Percentiles rank a stretch among this genome's conserved stretches.
Evolutionary conservation across 1,140 invertebrate species (phyloP).

Genomic region (Drosophila subpulchrella): DNA sequence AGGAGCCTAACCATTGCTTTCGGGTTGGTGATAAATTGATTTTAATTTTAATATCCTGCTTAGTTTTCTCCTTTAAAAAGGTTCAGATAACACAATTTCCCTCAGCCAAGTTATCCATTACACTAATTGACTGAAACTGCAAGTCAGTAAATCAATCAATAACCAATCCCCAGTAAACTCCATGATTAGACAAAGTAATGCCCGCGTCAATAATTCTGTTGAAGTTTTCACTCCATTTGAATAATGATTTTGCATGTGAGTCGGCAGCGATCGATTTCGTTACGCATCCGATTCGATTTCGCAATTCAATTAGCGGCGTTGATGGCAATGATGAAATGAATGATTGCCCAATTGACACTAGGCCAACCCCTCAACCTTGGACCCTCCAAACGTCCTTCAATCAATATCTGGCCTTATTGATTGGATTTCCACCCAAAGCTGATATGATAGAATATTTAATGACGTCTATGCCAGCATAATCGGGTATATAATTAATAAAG

Average conservation of each 20-base stretch:
- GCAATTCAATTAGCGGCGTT: slow-evolving; percentile 69
- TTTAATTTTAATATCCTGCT: too few relatives aligned
- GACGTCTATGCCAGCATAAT: slow-evolving; percentile 26
- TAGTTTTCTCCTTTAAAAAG: background rate
- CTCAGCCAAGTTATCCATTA: background rate
- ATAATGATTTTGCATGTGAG: slow-evolving; percentile 30
- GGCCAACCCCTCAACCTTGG: slow-evolving; percentile 1
- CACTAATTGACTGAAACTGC: slow-evolving; percentile 1
- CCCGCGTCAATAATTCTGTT: background rate
- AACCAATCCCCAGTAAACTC: background rate
- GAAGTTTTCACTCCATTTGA: slow-evolving; percentile 7
- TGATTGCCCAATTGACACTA: slow-evolving; percentile 55
- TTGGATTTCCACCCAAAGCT: slow-evolving; percentile 39
- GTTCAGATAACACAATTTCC: too few relatives aligned
- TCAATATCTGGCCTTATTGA: slow-evolving; percentile 53
- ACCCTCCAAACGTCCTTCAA: background rate
- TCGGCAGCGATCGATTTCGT: slow-evolving; percentile 63
- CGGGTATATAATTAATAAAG: slow-evolving; percentile 64
- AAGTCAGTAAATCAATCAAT: slow-evolving; percentile 36
- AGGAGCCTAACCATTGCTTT: too few relatives aligned
- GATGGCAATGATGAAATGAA: slow-evolving; percentile 68
- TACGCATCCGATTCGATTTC: slow-evolving; percentile 56
- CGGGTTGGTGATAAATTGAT: too few relatives aligned
- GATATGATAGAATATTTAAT: slow-evolving; percentile 27
- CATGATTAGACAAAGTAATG: background rate